A percentile compares a stretch with the other conserved stretches of the same genome.
Conservation (phyloP, 2,888 invertebrate genomes). For the Allolobophora icterica region DNA sequence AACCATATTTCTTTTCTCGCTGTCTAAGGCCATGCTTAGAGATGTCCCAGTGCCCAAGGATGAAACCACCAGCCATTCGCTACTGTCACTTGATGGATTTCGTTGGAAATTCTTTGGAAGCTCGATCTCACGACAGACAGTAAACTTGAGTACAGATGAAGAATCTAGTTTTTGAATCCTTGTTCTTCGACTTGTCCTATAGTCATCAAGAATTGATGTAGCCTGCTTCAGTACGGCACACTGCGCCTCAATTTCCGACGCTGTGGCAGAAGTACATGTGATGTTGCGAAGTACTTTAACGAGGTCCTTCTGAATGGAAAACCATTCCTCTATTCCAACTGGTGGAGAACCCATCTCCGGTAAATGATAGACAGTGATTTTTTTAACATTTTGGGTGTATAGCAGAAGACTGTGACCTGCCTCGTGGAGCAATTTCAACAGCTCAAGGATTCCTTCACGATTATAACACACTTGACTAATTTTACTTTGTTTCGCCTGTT, state of each 20-base stretch:
- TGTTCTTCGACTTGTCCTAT: not conserved
- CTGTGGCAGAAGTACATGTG: not conserved
- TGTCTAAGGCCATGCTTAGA: constrained; percentile 45
- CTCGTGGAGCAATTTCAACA: constrained; percentile 53
- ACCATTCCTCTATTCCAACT: constrained; percentile 39
- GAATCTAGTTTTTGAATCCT: not conserved
- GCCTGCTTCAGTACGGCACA: constrained; percentile 18
- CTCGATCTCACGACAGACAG: not conserved
- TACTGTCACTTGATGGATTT: not conserved
- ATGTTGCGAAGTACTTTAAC: constrained; percentile 42
- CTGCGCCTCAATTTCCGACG: not conserved
- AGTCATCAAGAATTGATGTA: not conserved
- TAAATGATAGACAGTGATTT: constrained; percentile 55
- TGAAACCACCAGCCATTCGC: constrained; percentile 46
- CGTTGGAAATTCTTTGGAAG: not conserved
- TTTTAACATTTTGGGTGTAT: constrained; percentile 58
- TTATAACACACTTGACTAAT: constrained; percentile 53
- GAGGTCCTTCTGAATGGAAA: constrained; percentile 43
- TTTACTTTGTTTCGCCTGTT: constrained; percentile 47
- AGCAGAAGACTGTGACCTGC: constrained; percentile 55
- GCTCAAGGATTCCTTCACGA: constrained; percentile 49
- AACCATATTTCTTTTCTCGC: constrained; percentile 46
- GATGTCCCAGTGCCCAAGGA: constrained; percentile 45
- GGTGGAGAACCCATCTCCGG: constrained; percentile 36
- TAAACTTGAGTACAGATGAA: not conserved